Evolutionary conservation across 2,888 invertebrate genomes (phyloP).

Genomic region (Himalopsyche japonica): DNA sequence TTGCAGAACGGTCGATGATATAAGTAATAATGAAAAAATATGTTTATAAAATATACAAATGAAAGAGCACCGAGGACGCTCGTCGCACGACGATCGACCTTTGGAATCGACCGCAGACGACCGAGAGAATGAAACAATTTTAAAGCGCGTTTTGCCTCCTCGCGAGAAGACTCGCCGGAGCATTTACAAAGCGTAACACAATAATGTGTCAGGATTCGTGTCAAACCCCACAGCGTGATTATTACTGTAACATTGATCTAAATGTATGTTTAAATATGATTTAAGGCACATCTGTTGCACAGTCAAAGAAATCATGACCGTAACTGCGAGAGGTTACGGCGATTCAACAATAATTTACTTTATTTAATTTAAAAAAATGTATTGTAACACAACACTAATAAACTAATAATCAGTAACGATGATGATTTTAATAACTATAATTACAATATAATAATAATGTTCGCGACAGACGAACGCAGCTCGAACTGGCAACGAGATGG

Average conservation of each 20-base stretch:
- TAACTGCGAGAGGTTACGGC: background rate
- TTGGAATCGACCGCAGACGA: background rate
- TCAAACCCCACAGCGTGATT: background rate
- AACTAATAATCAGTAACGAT: background rate
- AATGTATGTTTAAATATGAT: background rate
- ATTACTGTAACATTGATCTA: background rate
- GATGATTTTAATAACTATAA: background rate
- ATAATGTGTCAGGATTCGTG: background rate
- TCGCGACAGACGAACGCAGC: background rate
- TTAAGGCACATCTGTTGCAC: conserved; percentile 19
- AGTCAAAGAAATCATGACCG: background rate
- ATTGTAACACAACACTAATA: background rate
- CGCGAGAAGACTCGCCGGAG: background rate
- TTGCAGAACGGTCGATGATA: background rate
- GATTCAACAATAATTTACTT: background rate
- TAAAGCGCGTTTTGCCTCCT: background rate
- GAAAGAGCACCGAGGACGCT: background rate
- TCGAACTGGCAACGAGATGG: background rate
- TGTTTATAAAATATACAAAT: background rate
- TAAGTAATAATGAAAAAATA: background rate
- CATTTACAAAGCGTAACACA: background rate
- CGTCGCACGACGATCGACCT: background rate
- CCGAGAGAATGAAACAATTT: background rate
- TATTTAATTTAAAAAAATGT: background rate
- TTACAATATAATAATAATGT: conserved; percentile 17